phyloP scores from a whole-genome alignment of 2,888 invertebrate species.

The Matsumyia berberina region DNA sequence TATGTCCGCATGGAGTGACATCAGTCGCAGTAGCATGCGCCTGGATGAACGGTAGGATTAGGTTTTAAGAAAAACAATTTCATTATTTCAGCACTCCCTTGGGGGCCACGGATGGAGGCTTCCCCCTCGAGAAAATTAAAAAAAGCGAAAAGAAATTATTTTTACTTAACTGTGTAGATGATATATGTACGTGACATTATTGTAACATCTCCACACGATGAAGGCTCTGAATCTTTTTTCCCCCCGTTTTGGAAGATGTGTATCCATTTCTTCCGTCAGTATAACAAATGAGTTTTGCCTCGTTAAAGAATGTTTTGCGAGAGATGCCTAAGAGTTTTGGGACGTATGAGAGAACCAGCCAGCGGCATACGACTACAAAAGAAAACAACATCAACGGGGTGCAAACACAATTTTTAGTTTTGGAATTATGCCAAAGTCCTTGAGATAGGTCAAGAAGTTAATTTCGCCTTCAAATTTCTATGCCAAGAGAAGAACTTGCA shows the following conservation, averaged over 20 bases:
- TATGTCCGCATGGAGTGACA: conserved; percentile 95
- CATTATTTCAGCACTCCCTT: conserved; percentile 7
- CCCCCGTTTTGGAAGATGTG: background rate
- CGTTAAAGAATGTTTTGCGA: conserved; percentile 9
- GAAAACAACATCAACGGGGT: conserved; percentile 10
- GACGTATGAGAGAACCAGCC: background rate
- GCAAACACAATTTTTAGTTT: conserved; percentile 17
- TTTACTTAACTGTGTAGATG: background rate
- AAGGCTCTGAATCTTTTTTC: background rate
- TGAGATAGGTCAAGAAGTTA: conserved; percentile 55
- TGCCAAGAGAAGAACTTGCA: background rate
- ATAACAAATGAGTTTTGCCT: conserved; percentile 27
- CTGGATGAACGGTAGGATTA: conserved; percentile 85
- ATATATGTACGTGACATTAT: too few relatives aligned
- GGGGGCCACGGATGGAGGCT: background rate
- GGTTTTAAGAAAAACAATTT: conserved; percentile 4
- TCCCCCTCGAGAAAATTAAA: background rate
- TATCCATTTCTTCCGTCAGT: conserved; percentile 3
- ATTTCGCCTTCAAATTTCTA: conserved; percentile 10
- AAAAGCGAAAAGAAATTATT: background rate
- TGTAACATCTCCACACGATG: too few relatives aligned
- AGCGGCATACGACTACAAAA: background rate
- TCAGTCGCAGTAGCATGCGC: conserved; percentile 92
- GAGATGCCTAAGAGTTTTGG: conserved; percentile 15
- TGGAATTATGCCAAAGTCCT: conserved; percentile 52